These are phyloP conservation scores for Passer domesticus DNA, from an alignment of 2,113 vertebrate genomes.

Conservation along the genomic window DNA sequence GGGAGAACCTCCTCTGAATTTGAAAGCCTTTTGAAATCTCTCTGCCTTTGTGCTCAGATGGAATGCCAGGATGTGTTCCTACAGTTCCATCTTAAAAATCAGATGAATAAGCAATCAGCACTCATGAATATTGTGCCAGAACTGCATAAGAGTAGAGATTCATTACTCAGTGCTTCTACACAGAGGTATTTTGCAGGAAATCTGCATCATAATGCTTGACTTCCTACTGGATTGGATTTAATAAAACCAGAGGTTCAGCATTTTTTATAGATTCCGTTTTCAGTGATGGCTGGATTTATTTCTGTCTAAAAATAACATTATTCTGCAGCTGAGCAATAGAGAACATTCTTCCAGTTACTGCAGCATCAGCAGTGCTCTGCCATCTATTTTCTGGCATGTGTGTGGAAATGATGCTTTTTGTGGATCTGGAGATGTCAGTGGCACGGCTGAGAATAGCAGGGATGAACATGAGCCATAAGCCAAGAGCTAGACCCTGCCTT, in stretches of 20 bases:
- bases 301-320: slow-evolving; percentile 36
- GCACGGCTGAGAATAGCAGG: not conserved
- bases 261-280: slow-evolving; percentile 17
- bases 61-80: not conserved
- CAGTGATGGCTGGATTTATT: slow-evolving; percentile 4
- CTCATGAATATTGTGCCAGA: slow-evolving; percentile 28
- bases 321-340: not conserved
- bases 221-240: slow-evolving; percentile 31
- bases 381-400: slow-evolving; percentile 1
- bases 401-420: not conserved
- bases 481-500: not conserved
- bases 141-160: not conserved
- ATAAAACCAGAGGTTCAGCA: slow-evolving; percentile 26
- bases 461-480: not conserved
- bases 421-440: not conserved
- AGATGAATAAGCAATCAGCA: slow-evolving; percentile 58
- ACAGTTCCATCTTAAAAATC: not conserved
- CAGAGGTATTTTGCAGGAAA: slow-evolving; percentile 34
- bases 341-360: not conserved
- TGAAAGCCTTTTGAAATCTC: not conserved
- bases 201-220: slow-evolving; percentile 25
- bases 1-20: not conserved
- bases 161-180: slow-evolving; percentile 36
- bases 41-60: not conserved
- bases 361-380: slow-evolving; percentile 8